A percentile compares a stretch with the other conserved stretches of the same genome.
Conservation (phyloP, 2,113 vertebrate genomes). For the Elaphurus davidianus region DNA sequence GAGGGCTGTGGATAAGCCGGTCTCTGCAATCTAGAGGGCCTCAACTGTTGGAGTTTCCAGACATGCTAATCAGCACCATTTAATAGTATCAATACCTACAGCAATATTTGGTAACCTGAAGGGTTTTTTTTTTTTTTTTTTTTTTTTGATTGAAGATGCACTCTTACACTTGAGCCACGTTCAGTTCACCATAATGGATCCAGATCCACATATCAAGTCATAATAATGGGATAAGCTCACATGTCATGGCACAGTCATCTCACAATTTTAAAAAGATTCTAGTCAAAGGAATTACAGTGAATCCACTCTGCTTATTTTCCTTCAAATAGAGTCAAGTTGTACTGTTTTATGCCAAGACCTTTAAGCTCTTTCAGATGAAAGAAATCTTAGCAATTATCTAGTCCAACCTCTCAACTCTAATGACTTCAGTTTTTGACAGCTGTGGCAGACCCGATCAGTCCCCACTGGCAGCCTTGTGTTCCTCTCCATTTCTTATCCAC, state of each 20-base stretch:
- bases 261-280: not conserved
- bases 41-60: not conserved
- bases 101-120: not conserved
- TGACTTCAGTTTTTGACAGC: not conserved
- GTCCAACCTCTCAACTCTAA: not conserved
- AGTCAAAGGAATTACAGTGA: not conserved
- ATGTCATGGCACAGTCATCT: not conserved
- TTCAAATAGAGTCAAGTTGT: not conserved
- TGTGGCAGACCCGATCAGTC: not conserved
- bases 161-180: not conserved
- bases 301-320: not conserved
- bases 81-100: not conserved
- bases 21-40: not conserved
- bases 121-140: not conserved
- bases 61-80: not conserved
- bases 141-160: not conserved
- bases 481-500: not conserved
- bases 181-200: not conserved
- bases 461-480: not conserved
- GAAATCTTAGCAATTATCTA: not conserved
- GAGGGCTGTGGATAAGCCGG: not conserved
- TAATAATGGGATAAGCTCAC: not conserved
- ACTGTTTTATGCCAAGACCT: not conserved
- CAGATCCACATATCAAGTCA: accelerated
- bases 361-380: not conserved